Evolutionary conservation across 2,888 invertebrate genomes (phyloP).

Genomic region (Amphipyra berbera): DNA sequence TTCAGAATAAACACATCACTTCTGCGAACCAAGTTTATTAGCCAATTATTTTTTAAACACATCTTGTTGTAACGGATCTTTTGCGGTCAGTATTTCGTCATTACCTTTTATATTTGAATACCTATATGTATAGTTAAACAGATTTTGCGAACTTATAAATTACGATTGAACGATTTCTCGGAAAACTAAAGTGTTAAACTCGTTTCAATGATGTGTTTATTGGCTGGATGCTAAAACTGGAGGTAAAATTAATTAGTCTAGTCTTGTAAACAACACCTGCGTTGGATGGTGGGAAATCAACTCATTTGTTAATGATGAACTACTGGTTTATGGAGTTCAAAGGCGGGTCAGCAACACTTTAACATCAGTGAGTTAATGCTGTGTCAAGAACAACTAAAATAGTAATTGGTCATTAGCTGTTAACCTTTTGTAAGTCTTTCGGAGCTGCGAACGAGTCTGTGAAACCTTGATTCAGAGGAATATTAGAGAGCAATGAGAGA

Average conservation of each 20-base stretch:
- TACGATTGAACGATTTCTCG: constrained; percentile 25
- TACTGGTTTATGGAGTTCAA: background rate
- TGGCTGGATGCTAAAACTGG: background rate
- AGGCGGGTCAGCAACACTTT: constrained; percentile 40
- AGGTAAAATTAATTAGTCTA: constrained; percentile 42
- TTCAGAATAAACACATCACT: constrained; percentile 34
- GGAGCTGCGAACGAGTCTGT: too few species aligned
- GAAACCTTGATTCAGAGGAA: too few species aligned
- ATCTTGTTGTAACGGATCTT: constrained; percentile 37
- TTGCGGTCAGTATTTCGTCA: constrained; percentile 50
- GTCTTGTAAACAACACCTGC: constrained; percentile 27
- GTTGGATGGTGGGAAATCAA: constrained; percentile 18
- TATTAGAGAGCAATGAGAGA: too few species aligned
- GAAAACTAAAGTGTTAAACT: constrained; percentile 36
- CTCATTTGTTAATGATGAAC: constrained; percentile 21
- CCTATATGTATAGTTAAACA: constrained; percentile 24
- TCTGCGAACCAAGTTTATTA: constrained; percentile 46
- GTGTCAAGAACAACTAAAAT: constrained; percentile 19
- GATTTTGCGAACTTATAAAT: constrained; percentile 27
- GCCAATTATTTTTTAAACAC: constrained; percentile 36
- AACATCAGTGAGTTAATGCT: constrained; percentile 26
- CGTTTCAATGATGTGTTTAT: constrained; percentile 17
- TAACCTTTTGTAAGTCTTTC: too few species aligned
- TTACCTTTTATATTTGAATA: constrained; percentile 23
- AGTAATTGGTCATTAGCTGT: too few species aligned